phyloP scores from a whole-genome alignment of 1,140 invertebrate species.

The Lucilia cuprina region DNA sequence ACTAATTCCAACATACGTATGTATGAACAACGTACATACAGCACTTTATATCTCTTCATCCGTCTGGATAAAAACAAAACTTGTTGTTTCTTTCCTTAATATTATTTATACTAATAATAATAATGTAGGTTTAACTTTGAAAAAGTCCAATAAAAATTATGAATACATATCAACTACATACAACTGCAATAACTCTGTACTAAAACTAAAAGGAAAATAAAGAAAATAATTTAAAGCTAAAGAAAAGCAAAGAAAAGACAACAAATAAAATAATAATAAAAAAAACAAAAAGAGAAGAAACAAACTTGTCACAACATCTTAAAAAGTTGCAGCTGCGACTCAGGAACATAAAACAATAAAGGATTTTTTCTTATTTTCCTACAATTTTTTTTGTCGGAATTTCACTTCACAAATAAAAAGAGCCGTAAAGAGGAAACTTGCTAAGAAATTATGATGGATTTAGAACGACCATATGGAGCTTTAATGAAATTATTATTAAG shows the following conservation, averaged over 20 bases:
- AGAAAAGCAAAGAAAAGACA: neutral
- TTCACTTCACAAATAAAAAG: neutral
- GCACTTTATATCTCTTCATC: neutral
- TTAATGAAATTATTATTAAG: neutral
- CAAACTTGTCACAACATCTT: constrained; percentile 10
- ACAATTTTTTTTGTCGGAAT: neutral
- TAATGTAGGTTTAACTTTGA: constrained; percentile 4
- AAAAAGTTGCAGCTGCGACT: constrained; percentile 3
- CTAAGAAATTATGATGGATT: neutral
- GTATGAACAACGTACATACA: neutral
- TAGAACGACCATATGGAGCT: neutral
- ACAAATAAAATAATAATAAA: neutral
- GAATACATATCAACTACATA: neutral
- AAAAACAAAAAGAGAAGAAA: too few relatives aligned
- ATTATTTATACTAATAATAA: neutral
- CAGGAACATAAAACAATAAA: neutral
- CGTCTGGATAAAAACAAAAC: neutral
- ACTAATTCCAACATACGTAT: neutral
- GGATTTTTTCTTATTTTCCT: neutral
- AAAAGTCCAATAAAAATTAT: constrained; percentile 8
- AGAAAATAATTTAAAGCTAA: neutral
- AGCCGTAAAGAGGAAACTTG: neutral
- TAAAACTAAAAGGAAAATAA: neutral
- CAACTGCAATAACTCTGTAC: neutral
- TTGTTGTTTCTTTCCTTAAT: neutral